A percentile compares a stretch with the other conserved stretches of the same genome.
phyloP scores from a whole-genome alignment of 1,140 invertebrate genomes.

The Solenopsis invicta region DNA sequence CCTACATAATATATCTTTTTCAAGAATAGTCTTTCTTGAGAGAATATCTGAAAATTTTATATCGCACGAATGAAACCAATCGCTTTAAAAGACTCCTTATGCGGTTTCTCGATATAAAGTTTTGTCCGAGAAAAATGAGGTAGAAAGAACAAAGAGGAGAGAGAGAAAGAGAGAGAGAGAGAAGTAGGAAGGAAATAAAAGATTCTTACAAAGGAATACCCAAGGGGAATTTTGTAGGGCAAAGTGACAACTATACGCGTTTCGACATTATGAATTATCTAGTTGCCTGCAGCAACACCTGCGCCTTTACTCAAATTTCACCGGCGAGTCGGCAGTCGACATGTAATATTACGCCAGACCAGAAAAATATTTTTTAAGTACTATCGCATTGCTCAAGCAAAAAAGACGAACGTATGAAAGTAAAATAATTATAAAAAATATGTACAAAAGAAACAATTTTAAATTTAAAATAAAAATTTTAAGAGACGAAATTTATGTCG shows the following conservation, averaged over 20 bases:
- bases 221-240: conserved; percentile 29
- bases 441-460: neutral
- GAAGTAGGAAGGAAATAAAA: neutral
- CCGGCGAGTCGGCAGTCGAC: conserved; percentile 52
- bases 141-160: neutral
- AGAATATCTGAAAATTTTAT: conserved; percentile 1
- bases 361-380: conserved; percentile 21
- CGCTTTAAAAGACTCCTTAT: conserved; percentile 62
- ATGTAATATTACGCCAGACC: neutral
- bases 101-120: conserved; percentile 48
- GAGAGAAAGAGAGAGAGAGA: too few species aligned
- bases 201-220: conserved; percentile 17
- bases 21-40: neutral
- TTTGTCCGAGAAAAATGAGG: neutral
- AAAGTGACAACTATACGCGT: conserved; percentile 61
- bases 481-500: neutral
- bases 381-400: neutral
- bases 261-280: conserved; percentile 73
- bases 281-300: conserved; percentile 58
- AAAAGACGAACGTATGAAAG: neutral
- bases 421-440: neutral
- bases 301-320: conserved; percentile 68
- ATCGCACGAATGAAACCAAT: conserved; percentile 49
- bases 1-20: neutral
- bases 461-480: neutral